phyloP scores from a whole-genome alignment of 2,888 invertebrate species.

The Amphipoea lucens region DNA sequence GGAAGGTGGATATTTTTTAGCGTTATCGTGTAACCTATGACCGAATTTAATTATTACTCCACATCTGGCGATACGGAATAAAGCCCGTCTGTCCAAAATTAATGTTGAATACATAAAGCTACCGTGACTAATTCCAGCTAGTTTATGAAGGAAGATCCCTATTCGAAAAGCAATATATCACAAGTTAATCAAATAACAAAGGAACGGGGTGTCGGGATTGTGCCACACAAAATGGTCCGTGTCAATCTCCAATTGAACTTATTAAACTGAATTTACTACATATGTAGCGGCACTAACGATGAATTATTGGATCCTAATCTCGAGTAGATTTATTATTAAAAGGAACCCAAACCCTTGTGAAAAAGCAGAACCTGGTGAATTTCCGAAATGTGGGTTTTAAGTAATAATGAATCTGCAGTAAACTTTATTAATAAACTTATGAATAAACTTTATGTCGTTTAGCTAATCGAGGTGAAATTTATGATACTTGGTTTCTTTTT shows the following conservation, averaged over 20 bases:
- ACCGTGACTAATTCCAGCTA: conserved; percentile 37
- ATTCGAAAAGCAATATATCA: conserved; percentile 67
- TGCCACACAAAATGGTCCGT: conserved; percentile 78
- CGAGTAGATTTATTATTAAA: conserved; percentile 21
- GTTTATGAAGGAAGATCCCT: conserved; percentile 56
- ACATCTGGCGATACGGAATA: conserved; percentile 37
- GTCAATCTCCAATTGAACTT: conserved; percentile 88
- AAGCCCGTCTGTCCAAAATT: conserved; percentile 27
- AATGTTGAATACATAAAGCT: conserved; percentile 32
- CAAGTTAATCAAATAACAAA: conserved; percentile 76
- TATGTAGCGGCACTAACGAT: conserved; percentile 75
- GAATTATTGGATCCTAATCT: conserved; percentile 76
- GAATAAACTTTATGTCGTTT: conserved; percentile 6
- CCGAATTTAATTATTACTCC: conserved; percentile 35
- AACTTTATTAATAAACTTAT: conserved; percentile 15
- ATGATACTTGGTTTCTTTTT: not conserved
- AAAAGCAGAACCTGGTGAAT: not conserved
- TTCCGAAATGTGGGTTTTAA: conserved; percentile 2
- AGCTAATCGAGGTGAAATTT: not conserved
- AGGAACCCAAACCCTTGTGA: not conserved
- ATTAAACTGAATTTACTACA: conserved; percentile 84
- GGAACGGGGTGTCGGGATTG: conserved; percentile 76
- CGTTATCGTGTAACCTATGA: conserved; percentile 48
- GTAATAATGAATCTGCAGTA: conserved; percentile 38
- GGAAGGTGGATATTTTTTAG: conserved; percentile 44